phyloP scores from a whole-genome alignment of 2,113 vertebrate species.

The Porphyrio hochstetteri region DNA sequence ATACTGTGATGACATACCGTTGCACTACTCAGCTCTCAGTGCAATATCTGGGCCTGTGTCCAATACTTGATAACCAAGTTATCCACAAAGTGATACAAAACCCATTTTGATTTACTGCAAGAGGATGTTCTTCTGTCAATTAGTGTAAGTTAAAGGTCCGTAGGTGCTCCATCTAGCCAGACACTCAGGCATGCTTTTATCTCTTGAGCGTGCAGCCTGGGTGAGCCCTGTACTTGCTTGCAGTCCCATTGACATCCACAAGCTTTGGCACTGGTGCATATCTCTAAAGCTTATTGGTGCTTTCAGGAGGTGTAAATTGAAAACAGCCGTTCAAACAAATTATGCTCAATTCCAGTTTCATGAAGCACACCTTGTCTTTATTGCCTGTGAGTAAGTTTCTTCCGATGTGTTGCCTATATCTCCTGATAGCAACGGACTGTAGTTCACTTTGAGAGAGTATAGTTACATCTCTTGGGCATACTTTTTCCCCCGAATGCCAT shows the following conservation, averaged over 20 bases:
- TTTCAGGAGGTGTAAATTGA: slow-evolving; percentile 4
- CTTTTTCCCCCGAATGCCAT: slow-evolving; percentile 4
- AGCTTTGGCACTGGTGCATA: neutral
- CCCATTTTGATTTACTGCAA: neutral
- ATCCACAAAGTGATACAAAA: neutral
- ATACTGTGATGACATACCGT: neutral
- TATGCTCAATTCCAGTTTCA: neutral
- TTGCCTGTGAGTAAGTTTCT: neutral
- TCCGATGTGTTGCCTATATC: neutral
- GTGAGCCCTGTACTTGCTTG: fast-evolving
- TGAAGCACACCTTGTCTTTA: neutral
- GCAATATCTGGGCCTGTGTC: neutral
- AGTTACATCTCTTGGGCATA: slow-evolving; percentile 1
- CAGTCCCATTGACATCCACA: neutral
- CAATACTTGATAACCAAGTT: neutral
- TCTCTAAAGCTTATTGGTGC: neutral
- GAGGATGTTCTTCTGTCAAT: slow-evolving; percentile 11
- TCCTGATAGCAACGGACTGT: neutral
- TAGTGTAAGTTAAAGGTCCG: slow-evolving; percentile 8
- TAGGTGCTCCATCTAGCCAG: neutral
- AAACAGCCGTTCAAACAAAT: neutral
- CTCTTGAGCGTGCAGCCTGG: neutral
- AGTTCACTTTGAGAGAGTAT: slow-evolving; percentile 21
- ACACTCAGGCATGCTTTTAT: neutral
- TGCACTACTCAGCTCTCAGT: neutral